phyloP scores from a whole-genome alignment of 2,888 invertebrate species.

The Catocala fraxini region DNA sequence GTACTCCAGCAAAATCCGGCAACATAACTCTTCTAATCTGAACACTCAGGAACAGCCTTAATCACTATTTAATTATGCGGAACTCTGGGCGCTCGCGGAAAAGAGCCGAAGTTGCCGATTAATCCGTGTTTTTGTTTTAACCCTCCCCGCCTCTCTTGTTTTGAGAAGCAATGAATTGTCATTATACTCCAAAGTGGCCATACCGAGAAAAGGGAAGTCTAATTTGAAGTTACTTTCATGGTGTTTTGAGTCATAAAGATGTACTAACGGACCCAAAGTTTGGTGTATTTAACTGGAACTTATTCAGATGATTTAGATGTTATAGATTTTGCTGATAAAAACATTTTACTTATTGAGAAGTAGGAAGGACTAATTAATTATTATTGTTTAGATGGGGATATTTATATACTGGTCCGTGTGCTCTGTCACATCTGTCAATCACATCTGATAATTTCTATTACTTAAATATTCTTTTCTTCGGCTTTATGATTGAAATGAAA shows the following conservation, averaged over 20 bases:
- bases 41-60: constrained; percentile 60
- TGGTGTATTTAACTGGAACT: constrained; percentile 1
- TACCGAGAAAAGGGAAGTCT: constrained; percentile 17
- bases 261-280: constrained; percentile 6
- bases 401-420: too few relatives aligned
- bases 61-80: constrained; percentile 83
- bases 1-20: too few relatives aligned
- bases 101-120: constrained; percentile 67
- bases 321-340: background rate
- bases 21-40: constrained; percentile 43
- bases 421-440: too few relatives aligned
- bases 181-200: constrained; percentile 43
- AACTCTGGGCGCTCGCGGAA: constrained; percentile 64
- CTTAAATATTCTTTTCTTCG: too few relatives aligned
- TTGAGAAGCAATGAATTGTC: constrained; percentile 49
- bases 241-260: constrained; percentile 10
- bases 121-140: constrained; percentile 71
- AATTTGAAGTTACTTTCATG: constrained; percentile 39
- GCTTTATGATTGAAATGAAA: too few relatives aligned
- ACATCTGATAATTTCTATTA: too few relatives aligned
- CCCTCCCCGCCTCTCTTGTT: constrained; percentile 37
- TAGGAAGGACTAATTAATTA: too few relatives aligned
- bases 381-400: too few relatives aligned
- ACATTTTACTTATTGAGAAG: too few relatives aligned
- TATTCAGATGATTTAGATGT: background rate